A percentile compares a stretch with the other conserved stretches of the same genome.
Evolutionary conservation across 2,113 vertebrate species (phyloP).

Genomic region (Nibea coibor): DNA sequence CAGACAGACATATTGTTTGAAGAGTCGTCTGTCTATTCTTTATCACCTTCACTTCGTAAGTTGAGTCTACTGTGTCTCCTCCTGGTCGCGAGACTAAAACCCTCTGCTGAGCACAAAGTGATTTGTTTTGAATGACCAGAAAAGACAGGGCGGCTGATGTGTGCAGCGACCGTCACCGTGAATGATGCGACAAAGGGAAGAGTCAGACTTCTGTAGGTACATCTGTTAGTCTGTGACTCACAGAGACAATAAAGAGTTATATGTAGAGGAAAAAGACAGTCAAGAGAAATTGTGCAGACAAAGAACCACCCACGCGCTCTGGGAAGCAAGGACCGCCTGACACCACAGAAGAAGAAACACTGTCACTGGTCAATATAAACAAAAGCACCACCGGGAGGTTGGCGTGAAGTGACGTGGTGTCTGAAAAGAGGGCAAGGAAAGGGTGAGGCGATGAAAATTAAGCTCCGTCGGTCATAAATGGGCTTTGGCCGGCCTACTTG

Average conservation of each 20-base stretch:
- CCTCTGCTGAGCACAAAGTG: not conserved
- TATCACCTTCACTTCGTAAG: slow-evolving; percentile 1
- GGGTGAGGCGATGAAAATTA: slow-evolving; percentile 11
- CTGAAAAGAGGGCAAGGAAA: slow-evolving; percentile 31
- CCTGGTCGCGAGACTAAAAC: not conserved
- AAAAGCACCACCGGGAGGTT: not conserved
- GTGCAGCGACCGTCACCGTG: slow-evolving; percentile 5
- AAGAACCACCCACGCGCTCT: slow-evolving; percentile 18
- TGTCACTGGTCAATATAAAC: not conserved
- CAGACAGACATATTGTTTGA: not conserved
- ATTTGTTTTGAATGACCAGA: slow-evolving; percentile 24
- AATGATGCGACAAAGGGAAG: slow-evolving; percentile 18
- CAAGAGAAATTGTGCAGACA: not conserved
- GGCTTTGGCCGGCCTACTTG: slow-evolving; percentile 64
- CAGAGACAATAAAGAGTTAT: slow-evolving; percentile 17
- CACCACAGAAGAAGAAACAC: not conserved
- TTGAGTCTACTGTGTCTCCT: not conserved
- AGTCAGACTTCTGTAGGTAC: not conserved
- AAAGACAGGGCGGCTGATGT: not conserved
- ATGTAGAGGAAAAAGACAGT: not conserved
- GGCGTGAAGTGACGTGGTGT: not conserved
- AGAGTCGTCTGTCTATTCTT: not conserved
- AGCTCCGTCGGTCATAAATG: slow-evolving; percentile 35
- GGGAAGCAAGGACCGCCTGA: not conserved
- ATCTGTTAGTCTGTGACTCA: slow-evolving; percentile 9